Evolutionary conservation across 1,140 invertebrate genomes (phyloP), one percentile per base, ranked within the genome.

Genomic region (Dryas iulia): DNA sequence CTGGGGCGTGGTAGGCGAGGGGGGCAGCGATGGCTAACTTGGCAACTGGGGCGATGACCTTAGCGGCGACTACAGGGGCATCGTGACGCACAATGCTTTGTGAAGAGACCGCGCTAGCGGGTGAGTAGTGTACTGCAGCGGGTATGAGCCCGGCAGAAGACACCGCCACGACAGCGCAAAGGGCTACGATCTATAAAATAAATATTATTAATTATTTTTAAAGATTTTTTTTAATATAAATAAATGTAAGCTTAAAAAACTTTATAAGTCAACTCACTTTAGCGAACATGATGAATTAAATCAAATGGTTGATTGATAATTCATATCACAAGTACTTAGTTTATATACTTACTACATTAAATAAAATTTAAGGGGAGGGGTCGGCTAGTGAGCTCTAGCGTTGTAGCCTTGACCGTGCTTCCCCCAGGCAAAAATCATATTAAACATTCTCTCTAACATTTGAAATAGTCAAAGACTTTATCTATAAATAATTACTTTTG

Each of bases 21-120:
- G 78, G 80, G 24, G 83, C 81, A 4, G 86, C 76, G 7, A 78
- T 75, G 52, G 79, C 73, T 10, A 78, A 74, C 60, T 87, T n/a
- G n/a, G n/a, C n/a, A n/a, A n/a, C n/a, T n/a, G n/a, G n/a, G n/a
- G n/a, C n/a, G n/a, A n/a, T n/a, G n/a, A n/a, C n/a, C n/a, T n/a
- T 78, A 56, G 82, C 69, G 52, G 81, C 78, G n/a, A 80, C 33
- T 69, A 72, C 54, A 79, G 77, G 33, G 73, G 82, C 75, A 24
- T 86, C 83, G 69, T 87, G 83, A 23, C 83, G 78, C 10, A 86
- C 74, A 64, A 80, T 82, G 77, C 72, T 85, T 73, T 87, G 84
- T 12, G 82, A 85, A 39, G 85, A 87, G 30, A 85, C 80, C 7
- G 83, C 79, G 21, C 71, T 71, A 30, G 81, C 81, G 6, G 79